These are phyloP conservation scores for Tauraco erythrolophus DNA, from an alignment of 2,113 vertebrate genomes.

Conservation along the genomic window DNA sequence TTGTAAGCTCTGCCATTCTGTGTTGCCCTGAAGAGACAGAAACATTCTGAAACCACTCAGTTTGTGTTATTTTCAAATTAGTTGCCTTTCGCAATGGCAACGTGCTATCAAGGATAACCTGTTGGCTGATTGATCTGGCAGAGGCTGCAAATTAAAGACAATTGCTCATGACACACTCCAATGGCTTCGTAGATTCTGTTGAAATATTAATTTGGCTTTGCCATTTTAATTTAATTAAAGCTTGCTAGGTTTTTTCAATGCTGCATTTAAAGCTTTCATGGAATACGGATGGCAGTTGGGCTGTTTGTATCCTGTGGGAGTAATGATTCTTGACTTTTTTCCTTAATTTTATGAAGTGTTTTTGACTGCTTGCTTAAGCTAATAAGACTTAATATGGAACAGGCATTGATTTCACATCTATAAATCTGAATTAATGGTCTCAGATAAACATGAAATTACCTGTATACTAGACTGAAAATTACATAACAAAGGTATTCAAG, in stretches of 20 bases:
- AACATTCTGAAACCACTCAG: constrained; percentile 45
- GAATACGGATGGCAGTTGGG: constrained; percentile 22
- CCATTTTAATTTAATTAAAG: constrained; percentile 68
- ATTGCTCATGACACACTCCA: constrained; percentile 51
- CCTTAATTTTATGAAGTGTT: constrained; percentile 35
- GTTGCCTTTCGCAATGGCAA: constrained; percentile 33
- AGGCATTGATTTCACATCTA: constrained; percentile 45
- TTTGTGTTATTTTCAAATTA: constrained; percentile 57
- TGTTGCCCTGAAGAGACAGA: constrained; percentile 43
- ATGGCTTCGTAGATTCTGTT: constrained; percentile 27
- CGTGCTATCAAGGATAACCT: constrained; percentile 32
- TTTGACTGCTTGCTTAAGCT: constrained; percentile 34
- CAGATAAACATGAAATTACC: constrained; percentile 30
- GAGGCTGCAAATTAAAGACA: constrained; percentile 56
- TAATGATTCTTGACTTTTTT: constrained; percentile 30
- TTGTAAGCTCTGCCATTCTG: constrained; percentile 11
- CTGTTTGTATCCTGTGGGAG: constrained; percentile 25
- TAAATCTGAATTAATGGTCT: constrained; percentile 30
- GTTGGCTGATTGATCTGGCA: constrained; percentile 51
- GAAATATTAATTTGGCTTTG: constrained; percentile 69
- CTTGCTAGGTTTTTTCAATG: neutral
- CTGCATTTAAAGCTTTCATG: constrained; percentile 18
- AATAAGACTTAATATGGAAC: neutral
- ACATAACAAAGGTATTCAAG: constrained; percentile 10
- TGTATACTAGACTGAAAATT: neutral